Evolutionary conservation across 2,113 vertebrate genomes (phyloP).

Genomic region (Tinamus guttatus): DNA sequence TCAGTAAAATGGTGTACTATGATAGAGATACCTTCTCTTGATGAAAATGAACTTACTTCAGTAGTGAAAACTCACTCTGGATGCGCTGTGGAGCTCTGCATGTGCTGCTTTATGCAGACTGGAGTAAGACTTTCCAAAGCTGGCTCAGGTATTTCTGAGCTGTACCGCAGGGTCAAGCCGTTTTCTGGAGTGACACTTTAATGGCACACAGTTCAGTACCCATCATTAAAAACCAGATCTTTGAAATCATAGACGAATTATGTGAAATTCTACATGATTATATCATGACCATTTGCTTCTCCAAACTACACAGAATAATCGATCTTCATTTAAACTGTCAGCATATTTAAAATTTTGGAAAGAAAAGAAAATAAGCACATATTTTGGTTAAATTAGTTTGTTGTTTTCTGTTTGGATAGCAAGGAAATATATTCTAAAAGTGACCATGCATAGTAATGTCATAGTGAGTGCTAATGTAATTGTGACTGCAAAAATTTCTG

Average conservation of each 20-base stretch:
- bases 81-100: neutral
- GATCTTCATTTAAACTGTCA: neutral
- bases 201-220: neutral
- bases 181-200: neutral
- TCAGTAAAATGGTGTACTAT: neutral
- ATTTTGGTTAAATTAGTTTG: neutral
- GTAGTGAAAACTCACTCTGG: neutral
- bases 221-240: neutral
- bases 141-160: neutral
- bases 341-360: neutral
- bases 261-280: neutral
- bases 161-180: neutral
- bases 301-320: neutral
- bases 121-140: neutral
- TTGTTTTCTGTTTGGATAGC: neutral
- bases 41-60: neutral
- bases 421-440: neutral
- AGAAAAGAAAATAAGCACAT: neutral
- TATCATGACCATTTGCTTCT: neutral
- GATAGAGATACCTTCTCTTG: neutral
- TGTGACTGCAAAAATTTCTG: conserved; percentile 3
- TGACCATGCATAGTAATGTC: neutral
- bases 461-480: neutral
- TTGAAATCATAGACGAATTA: neutral
- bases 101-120: neutral